phyloP scores from a whole-genome alignment of 2,113 vertebrate species.

The Dolichallabes microphthalmus region DNA sequence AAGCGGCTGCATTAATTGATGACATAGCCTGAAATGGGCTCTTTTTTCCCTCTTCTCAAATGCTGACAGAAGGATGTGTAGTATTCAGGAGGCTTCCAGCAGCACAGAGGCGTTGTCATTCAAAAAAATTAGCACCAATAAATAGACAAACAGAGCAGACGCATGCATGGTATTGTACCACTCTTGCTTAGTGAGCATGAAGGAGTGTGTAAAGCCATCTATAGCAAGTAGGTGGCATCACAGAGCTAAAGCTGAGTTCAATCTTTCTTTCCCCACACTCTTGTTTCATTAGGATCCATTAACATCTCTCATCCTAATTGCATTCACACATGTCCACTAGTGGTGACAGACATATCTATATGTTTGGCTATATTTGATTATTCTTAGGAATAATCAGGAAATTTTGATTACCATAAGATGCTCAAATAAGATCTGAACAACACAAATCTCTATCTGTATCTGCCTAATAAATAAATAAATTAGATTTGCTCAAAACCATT shows the following conservation, averaged over 20 bases:
- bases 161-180: conserved; percentile 51
- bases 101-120: conserved; percentile 59
- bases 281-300: conserved; percentile 13
- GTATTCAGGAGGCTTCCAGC: conserved; percentile 57
- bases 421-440: background rate
- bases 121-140: conserved; percentile 67
- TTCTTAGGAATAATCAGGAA: background rate
- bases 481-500: background rate
- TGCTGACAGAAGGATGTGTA: conserved; percentile 67
- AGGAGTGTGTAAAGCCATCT: background rate
- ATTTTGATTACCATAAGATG: background rate
- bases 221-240: conserved; percentile 64
- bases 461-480: background rate
- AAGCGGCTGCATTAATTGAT: conserved; percentile 70
- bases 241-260: conserved; percentile 54
- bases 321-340: conserved; percentile 18
- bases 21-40: conserved; percentile 64
- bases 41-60: conserved; percentile 70
- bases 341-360: background rate
- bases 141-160: conserved; percentile 61
- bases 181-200: conserved; percentile 38
- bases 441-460: background rate
- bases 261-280: conserved; percentile 14
- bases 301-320: conserved; percentile 36
- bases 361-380: background rate